These are phyloP conservation scores for Drosophila cognata DNA, from an alignment of 2,888 invertebrate species.

Conservation along the genomic window DNA sequence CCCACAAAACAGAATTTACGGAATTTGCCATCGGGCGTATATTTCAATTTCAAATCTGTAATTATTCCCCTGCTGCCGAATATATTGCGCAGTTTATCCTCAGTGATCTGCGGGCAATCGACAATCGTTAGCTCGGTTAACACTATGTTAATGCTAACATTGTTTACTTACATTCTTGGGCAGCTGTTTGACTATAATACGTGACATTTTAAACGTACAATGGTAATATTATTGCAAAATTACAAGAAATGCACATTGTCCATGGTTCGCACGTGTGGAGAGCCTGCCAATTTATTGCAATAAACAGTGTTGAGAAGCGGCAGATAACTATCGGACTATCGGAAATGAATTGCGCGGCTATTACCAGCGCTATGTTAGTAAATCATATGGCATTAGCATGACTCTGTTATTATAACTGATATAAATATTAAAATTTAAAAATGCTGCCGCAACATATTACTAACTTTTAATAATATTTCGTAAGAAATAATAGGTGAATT, in stretches of 20 bases:
- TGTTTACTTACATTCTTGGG: slow-evolving; percentile 91
- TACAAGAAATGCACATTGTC: slow-evolving; percentile 64
- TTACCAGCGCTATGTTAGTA: neutral
- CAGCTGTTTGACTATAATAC: slow-evolving; percentile 95
- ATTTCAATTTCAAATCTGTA: slow-evolving; percentile 97
- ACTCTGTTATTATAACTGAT: neutral
- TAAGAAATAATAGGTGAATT: neutral
- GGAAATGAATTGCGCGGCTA: neutral
- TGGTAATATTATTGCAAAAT: neutral
- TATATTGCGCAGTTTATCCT: slow-evolving; percentile 90
- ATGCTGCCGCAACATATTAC: neutral
- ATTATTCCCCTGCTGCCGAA: slow-evolving; percentile 93
- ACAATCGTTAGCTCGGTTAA: neutral
- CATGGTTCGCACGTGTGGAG: slow-evolving; percentile 57
- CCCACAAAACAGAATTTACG: slow-evolving; percentile 97
- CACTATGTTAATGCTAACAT: neutral
- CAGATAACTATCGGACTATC: neutral
- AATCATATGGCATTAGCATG: neutral
- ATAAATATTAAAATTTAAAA: neutral
- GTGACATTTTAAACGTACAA: slow-evolving; percentile 86
- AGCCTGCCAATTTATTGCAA: slow-evolving; percentile 34
- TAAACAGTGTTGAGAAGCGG: slow-evolving; percentile 5
- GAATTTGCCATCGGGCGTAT: slow-evolving; percentile 95
- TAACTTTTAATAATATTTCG: neutral
- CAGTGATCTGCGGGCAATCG: slow-evolving; percentile 89